Percentiles rank a stretch among this genome's conserved stretches.
These are phyloP conservation scores for Andrena hattorfiana DNA, from an alignment of 2,888 invertebrate species.

Conservation along the genomic window DNA sequence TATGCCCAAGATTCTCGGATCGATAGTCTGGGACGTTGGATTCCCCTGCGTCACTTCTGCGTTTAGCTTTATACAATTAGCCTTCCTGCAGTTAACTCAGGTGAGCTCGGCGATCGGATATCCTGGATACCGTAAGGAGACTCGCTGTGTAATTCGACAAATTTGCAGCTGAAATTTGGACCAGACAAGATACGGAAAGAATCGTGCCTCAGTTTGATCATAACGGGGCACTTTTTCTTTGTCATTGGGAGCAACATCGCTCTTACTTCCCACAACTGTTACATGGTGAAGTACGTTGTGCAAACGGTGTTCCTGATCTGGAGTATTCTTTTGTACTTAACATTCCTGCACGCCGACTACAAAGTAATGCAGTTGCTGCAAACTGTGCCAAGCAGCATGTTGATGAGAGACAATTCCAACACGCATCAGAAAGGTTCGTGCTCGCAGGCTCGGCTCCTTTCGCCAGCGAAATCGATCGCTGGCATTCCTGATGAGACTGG, in stretches of 20 bases:
- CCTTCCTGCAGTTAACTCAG: constrained; percentile 87
- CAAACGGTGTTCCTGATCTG: constrained; percentile 86
- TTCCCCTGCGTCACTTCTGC: constrained; percentile 87
- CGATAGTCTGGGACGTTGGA: constrained; percentile 87
- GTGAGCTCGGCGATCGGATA: constrained; percentile 73
- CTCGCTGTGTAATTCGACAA: neutral
- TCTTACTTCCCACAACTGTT: constrained; percentile 84
- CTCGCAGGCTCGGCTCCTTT: neutral
- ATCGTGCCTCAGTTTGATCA: constrained; percentile 85
- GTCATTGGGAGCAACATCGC: constrained; percentile 86
- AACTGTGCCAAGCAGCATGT: constrained; percentile 84
- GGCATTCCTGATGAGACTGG: neutral
- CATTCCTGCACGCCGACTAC: constrained; percentile 87
- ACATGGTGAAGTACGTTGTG: constrained; percentile 85
- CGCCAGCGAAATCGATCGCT: neutral
- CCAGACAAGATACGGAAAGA: constrained; percentile 86
- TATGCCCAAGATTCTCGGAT: constrained; percentile 86
- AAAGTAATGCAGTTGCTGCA: constrained; percentile 85
- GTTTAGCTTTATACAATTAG: constrained; percentile 87
- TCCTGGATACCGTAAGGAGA: neutral
- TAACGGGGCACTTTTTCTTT: constrained; percentile 86
- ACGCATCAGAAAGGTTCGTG: constrained; percentile 84
- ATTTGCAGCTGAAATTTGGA: constrained; percentile 85
- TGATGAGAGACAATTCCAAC: constrained; percentile 82
- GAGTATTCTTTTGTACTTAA: constrained; percentile 86